phyloP scores from a whole-genome alignment of 2,797 vertebrate genomes.

The Chromis chromis region DNA sequence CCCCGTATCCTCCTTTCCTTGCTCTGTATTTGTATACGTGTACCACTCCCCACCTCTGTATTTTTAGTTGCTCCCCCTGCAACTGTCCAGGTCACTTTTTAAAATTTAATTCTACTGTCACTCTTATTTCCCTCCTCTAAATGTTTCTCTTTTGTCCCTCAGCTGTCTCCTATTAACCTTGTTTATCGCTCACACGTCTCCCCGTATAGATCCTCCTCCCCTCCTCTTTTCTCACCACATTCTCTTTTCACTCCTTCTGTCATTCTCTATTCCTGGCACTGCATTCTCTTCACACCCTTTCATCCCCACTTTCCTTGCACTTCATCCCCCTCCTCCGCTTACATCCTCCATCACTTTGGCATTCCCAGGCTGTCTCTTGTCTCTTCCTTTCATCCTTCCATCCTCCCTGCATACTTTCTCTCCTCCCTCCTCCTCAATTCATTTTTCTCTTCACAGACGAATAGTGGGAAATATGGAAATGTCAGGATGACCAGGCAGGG shows the following conservation, averaged over 20 bases:
- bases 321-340: constrained; percentile 22
- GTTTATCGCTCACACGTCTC: constrained; percentile 61
- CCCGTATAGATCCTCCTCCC: constrained; percentile 37
- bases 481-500: constrained; percentile 70
- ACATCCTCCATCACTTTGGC: constrained; percentile 67
- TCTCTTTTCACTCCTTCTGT: constrained; percentile 58
- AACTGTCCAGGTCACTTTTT: constrained; percentile 25
- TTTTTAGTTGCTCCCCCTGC: constrained; percentile 53
- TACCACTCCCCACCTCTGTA: constrained; percentile 28
- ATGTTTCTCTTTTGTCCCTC: constrained; percentile 66
- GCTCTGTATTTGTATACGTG: constrained; percentile 67
- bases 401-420: constrained; percentile 56
- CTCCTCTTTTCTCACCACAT: constrained; percentile 53
- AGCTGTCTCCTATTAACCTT: constrained; percentile 73
- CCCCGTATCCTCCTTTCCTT: constrained; percentile 52
- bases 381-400: constrained; percentile 63
- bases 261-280: constrained; percentile 71
- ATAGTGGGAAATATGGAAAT: constrained; percentile 75
- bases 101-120: constrained; percentile 13
- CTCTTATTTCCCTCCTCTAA: constrained; percentile 27
- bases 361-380: constrained; percentile 67
- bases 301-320: constrained; percentile 65
- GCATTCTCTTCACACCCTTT: constrained; percentile 70
- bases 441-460: constrained; percentile 68
- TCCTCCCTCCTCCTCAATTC: constrained; percentile 50